Evolutionary conservation across 2,888 invertebrate genomes (phyloP).

Genomic region (Cephus nigrinus): DNA sequence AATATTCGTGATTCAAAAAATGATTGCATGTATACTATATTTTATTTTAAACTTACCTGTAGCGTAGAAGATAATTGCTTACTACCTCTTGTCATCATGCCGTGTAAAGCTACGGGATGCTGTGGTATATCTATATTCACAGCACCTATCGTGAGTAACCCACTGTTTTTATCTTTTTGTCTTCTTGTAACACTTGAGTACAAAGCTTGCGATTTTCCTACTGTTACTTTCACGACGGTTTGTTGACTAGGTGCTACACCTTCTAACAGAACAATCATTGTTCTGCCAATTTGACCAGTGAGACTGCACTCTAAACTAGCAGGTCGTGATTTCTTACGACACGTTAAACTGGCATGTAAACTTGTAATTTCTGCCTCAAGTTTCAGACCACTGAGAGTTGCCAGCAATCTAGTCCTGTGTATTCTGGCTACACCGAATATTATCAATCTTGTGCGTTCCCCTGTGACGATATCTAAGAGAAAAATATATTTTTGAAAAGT

Average conservation of each 20-base stretch:
- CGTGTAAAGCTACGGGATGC: slow-evolving; percentile 97
- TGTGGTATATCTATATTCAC: slow-evolving; percentile 97
- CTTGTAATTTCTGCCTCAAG: slow-evolving; percentile 94
- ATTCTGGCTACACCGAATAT: slow-evolving; percentile 91
- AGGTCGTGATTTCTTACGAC: slow-evolving; percentile 84
- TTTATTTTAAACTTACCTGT: slow-evolving; percentile 70
- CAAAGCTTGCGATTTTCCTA: slow-evolving; percentile 91
- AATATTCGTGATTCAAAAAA: slow-evolving; percentile 5
- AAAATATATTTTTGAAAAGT: not conserved
- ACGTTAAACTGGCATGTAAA: slow-evolving; percentile 90
- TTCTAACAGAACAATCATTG: slow-evolving; percentile 92
- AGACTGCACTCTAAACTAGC: slow-evolving; percentile 81
- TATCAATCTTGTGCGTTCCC: slow-evolving; percentile 79
- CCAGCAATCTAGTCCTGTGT: slow-evolving; percentile 85
- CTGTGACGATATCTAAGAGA: slow-evolving; percentile 66
- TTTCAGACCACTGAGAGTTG: slow-evolving; percentile 92
- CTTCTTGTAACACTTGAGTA: slow-evolving; percentile 86
- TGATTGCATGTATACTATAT: slow-evolving; percentile 1
- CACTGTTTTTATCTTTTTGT: slow-evolving; percentile 83
- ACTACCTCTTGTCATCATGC: slow-evolving; percentile 96
- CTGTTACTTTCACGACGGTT: slow-evolving; percentile 92
- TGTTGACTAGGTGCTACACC: slow-evolving; percentile 92
- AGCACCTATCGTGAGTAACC: slow-evolving; percentile 86
- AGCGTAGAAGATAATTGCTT: slow-evolving; percentile 92
- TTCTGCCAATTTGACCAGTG: slow-evolving; percentile 90